Evolutionary conservation across 2,888 invertebrate species (phyloP).

Genomic region (Melikaiella ostensackeni): DNA sequence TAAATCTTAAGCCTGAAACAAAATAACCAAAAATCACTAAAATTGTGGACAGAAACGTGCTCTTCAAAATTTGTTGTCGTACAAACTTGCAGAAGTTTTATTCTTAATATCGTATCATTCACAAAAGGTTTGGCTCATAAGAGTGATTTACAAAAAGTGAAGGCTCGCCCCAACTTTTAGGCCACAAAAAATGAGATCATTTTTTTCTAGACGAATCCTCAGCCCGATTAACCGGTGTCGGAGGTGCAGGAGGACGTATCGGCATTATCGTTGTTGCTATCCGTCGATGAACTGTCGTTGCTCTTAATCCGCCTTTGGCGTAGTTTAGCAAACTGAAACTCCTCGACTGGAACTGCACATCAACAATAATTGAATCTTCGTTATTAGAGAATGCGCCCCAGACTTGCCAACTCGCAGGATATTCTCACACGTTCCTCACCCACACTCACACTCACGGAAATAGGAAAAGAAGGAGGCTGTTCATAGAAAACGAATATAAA

Average conservation of each 20-base stretch:
- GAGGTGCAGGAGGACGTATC: slow-evolving; percentile 74
- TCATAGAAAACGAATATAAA: slow-evolving; percentile 56
- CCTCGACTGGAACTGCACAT: slow-evolving; percentile 75
- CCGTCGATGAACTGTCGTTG: slow-evolving; percentile 75
- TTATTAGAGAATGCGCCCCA: slow-evolving; percentile 53
- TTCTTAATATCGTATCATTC: not conserved
- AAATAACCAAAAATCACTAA: not conserved
- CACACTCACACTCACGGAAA: slow-evolving; percentile 43
- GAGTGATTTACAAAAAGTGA: slow-evolving; percentile 27
- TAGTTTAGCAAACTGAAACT: slow-evolving; percentile 75
- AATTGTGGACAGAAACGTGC: not conserved
- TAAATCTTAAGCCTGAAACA: not conserved
- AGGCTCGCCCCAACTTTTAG: not conserved
- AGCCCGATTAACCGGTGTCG: slow-evolving; percentile 66
- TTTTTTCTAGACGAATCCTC: slow-evolving; percentile 3
- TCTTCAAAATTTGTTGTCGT: slow-evolving; percentile 13
- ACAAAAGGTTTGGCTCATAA: slow-evolving; percentile 1
- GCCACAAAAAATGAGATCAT: slow-evolving; percentile 5
- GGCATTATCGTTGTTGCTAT: slow-evolving; percentile 74
- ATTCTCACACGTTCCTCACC: slow-evolving; percentile 41
- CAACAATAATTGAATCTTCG: slow-evolving; percentile 62
- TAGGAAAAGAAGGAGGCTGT: slow-evolving; percentile 52
- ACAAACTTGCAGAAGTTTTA: slow-evolving; percentile 1
- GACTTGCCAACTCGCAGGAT: slow-evolving; percentile 44
- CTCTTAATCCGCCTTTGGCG: slow-evolving; percentile 73